Evolutionary conservation across 2,888 invertebrate genomes (phyloP).

Genomic region (Tholera decimalis): DNA sequence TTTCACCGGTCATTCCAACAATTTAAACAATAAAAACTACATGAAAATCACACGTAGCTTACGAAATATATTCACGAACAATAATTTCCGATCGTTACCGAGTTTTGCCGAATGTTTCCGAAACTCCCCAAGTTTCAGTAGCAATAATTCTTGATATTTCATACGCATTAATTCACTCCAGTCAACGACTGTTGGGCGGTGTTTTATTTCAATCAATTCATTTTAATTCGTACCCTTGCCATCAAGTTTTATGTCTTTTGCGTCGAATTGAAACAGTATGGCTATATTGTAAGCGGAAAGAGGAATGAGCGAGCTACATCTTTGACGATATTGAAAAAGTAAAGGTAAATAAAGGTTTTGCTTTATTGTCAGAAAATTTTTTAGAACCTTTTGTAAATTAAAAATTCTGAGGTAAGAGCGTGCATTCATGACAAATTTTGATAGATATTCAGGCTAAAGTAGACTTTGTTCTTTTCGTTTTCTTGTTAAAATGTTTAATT

Average conservation of each 20-base stretch:
- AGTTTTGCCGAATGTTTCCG: constrained; percentile 42
- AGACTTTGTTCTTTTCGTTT: too few relatives aligned
- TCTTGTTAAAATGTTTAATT: too few relatives aligned
- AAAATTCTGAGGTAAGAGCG: too few relatives aligned
- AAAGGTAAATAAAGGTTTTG: background rate
- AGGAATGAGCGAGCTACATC: constrained; percentile 7
- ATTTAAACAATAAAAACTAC: constrained; percentile 47
- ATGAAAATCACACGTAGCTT: constrained; percentile 40
- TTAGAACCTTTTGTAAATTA: too few relatives aligned
- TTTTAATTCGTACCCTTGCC: constrained; percentile 60
- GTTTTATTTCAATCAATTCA: constrained; percentile 70
- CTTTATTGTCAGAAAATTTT: too few relatives aligned
- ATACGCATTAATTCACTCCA: constrained; percentile 59
- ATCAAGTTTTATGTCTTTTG: constrained; percentile 59
- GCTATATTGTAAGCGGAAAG: constrained; percentile 25
- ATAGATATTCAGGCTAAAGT: too few relatives aligned
- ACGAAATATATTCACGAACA: constrained; percentile 45
- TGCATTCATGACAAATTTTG: too few relatives aligned
- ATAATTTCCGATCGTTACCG: constrained; percentile 52
- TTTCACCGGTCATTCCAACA: constrained; percentile 10
- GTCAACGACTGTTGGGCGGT: constrained; percentile 55
- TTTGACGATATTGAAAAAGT: background rate
- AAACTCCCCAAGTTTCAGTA: constrained; percentile 52
- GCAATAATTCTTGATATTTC: constrained; percentile 62
- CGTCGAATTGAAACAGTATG: constrained; percentile 29